Conservation (phyloP, 2,797 vertebrate species). For the Vespertilio murinus region DNA sequence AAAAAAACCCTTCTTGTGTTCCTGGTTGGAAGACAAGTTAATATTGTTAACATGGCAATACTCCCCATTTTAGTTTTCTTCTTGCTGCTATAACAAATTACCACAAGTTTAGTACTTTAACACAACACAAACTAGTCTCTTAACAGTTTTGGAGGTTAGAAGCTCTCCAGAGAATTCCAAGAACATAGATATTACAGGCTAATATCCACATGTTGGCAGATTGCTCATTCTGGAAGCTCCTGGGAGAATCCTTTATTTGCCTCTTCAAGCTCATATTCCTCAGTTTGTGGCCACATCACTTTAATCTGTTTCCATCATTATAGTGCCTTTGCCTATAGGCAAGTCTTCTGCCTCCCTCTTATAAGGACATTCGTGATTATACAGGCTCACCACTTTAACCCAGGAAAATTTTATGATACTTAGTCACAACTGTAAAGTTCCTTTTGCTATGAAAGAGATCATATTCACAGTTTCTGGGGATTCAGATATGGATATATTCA, state of each 20-base stretch:
- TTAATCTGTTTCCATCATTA: neutral
- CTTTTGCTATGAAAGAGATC: neutral
- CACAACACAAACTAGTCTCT: neutral
- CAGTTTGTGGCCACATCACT: neutral
- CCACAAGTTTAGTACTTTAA: neutral
- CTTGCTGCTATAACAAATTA: neutral
- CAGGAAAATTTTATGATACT: neutral
- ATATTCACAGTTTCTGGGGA: neutral
- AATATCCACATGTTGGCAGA: neutral
- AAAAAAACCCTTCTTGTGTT: neutral
- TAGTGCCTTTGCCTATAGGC: neutral
- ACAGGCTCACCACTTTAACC: neutral
- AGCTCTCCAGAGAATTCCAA: neutral
- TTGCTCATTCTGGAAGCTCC: neutral
- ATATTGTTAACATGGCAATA: neutral
- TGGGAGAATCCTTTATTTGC: neutral
- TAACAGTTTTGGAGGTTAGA: neutral
- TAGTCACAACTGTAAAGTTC: neutral
- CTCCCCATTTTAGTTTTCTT: neutral
- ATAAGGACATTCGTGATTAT: neutral
- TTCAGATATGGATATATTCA: neutral
- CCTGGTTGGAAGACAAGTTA: neutral
- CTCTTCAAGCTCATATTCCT: neutral
- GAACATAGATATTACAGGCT: neutral
- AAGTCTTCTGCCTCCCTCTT: neutral